These are phyloP conservation scores for Neomicropteryx cornuta DNA, from an alignment of 1,140 invertebrate genomes.

Conservation along the genomic window DNA sequence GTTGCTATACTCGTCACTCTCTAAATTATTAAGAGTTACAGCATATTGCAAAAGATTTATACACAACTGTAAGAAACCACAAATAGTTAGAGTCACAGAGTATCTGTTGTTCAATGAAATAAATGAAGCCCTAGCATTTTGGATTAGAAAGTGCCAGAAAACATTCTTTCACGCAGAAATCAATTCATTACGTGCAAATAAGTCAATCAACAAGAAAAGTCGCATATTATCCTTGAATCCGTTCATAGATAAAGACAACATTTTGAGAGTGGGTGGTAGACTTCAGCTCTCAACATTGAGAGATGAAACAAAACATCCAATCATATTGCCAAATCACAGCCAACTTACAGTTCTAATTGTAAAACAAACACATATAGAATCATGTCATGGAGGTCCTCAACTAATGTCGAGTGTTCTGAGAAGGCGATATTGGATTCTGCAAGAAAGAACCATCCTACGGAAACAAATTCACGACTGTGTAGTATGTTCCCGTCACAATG, in stretches of 20 bases:
- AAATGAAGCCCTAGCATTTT: constrained; percentile 8
- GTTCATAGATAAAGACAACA: constrained; percentile 22
- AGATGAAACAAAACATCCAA: constrained; percentile 19
- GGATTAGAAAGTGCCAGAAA: constrained; percentile 11
- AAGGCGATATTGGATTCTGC: constrained; percentile 17
- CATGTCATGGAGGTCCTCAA: constrained; percentile 19
- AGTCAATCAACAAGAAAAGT: constrained; percentile 10
- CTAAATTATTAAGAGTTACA: not conserved
- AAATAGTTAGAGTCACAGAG: not conserved
- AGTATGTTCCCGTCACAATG: constrained; percentile 8
- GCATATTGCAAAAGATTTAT: constrained; percentile 1
- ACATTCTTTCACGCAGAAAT: constrained; percentile 15
- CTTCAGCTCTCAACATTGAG: constrained; percentile 18
- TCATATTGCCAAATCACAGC: constrained; percentile 14
- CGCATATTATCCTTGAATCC: constrained; percentile 13
- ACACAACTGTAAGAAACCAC: not conserved
- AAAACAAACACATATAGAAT: constrained; percentile 15
- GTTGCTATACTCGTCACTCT: not conserved
- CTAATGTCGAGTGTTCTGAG: constrained; percentile 14
- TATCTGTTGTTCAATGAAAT: constrained; percentile 9
- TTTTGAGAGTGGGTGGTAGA: constrained; percentile 31
- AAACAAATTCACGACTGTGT: constrained; percentile 14
- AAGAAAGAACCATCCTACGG: constrained; percentile 6
- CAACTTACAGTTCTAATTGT: constrained; percentile 15
- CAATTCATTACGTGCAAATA: constrained; percentile 7